Conservation (phyloP, 1,140 invertebrate genomes). For the Drosophila tropicalis region DNA sequence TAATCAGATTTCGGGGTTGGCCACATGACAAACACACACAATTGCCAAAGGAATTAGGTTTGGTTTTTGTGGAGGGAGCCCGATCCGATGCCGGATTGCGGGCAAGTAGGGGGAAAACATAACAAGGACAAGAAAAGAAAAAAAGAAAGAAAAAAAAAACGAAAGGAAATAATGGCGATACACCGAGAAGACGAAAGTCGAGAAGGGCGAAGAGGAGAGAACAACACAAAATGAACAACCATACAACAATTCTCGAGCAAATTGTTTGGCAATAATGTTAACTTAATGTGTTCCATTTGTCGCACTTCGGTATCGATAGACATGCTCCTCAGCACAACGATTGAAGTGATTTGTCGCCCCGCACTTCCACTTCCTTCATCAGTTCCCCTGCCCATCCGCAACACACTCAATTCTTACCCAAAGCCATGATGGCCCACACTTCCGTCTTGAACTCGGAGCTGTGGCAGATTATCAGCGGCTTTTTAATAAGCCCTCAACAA, state of each 20-base stretch:
- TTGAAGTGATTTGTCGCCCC: slow-evolving; percentile 68
- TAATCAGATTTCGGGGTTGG: slow-evolving; percentile 76
- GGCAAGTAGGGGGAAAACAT: slow-evolving; percentile 29
- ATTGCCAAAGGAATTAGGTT: slow-evolving; percentile 68
- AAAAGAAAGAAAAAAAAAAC: slow-evolving; percentile 15
- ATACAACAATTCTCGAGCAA: slow-evolving; percentile 66
- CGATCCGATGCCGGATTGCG: slow-evolving; percentile 3
- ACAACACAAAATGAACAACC: slow-evolving; percentile 69
- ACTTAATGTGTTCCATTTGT: slow-evolving; percentile 81
- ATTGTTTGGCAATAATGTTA: slow-evolving; percentile 82
- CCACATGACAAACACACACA: slow-evolving; percentile 69
- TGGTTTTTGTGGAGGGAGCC: slow-evolving; percentile 1
- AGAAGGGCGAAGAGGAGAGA: slow-evolving; percentile 41
- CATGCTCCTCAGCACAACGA: slow-evolving; percentile 45
- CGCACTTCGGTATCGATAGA: slow-evolving; percentile 71
- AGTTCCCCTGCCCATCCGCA: not conserved
- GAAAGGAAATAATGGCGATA: slow-evolving; percentile 49
- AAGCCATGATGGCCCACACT: not conserved
- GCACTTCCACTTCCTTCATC: too few relatives aligned
- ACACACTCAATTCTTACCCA: not conserved
- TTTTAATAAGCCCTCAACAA: slow-evolving; percentile 26
- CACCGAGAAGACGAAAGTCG: slow-evolving; percentile 1
- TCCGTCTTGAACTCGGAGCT: not conserved
- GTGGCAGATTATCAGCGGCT: slow-evolving; percentile 17
- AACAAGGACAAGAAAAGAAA: slow-evolving; percentile 41